Percentiles rank a stretch among this genome's conserved stretches.
Evolutionary conservation across 1,140 invertebrate genomes (phyloP).

Genomic region (Drosophila chauvacae): DNA sequence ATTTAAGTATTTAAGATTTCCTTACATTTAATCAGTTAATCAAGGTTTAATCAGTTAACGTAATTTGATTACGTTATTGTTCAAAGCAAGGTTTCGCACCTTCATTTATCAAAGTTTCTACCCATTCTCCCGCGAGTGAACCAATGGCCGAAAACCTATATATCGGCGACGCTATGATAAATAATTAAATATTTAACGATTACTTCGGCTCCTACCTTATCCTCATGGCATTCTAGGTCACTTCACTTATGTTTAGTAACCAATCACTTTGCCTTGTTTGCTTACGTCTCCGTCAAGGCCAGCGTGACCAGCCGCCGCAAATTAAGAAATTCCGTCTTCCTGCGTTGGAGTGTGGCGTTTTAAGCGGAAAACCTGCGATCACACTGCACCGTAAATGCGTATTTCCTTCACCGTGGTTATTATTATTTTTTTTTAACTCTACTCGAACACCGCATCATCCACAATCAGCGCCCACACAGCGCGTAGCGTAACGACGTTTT

Average conservation of each 20-base stretch:
- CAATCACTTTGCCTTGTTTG: not conserved
- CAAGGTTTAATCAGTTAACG: not conserved
- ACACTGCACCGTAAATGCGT: conserved; percentile 39
- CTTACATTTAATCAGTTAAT: not conserved
- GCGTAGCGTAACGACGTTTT: not conserved
- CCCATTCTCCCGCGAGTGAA: not conserved
- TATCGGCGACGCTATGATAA: not conserved
- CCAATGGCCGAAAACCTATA: not conserved
- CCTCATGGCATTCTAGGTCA: not conserved
- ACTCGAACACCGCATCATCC: not conserved
- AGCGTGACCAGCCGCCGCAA: not conserved
- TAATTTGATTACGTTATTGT: not conserved
- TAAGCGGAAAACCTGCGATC: not conserved
- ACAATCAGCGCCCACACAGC: conserved; percentile 1
- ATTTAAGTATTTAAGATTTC: not conserved
- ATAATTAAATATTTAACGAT: too few relatives aligned
- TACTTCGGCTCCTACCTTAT: too few relatives aligned
- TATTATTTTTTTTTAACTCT: conserved; percentile 12
- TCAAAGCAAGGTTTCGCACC: not conserved
- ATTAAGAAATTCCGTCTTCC: not conserved
- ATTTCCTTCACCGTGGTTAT: conserved; percentile 36
- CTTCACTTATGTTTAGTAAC: not conserved
- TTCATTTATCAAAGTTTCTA: not conserved
- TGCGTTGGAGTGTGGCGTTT: not conserved
- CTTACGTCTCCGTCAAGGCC: not conserved